Conservation (phyloP, 2,113 vertebrate genomes). For the Atractosteus spatula region DNA sequence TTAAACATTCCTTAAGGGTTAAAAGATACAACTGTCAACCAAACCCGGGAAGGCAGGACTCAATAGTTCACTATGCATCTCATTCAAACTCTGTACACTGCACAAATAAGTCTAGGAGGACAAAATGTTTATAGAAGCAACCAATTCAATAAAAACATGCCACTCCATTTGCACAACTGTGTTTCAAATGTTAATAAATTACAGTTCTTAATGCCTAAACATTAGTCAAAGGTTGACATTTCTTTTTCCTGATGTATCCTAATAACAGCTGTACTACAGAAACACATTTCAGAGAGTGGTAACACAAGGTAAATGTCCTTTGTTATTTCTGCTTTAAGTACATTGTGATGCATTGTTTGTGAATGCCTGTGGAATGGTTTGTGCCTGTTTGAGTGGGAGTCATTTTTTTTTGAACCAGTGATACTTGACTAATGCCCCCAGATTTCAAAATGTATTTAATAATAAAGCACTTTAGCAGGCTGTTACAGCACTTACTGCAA, state of each 20-base stretch:
- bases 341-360: no score
- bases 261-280: constrained; percentile 10
- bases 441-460: constrained; percentile 43
- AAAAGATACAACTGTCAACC: no score
- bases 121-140: neutral
- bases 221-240: neutral
- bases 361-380: no score
- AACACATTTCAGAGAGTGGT: neutral
- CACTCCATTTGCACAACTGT: neutral
- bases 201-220: neutral
- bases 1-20: no score
- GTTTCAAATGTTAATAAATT: neutral
- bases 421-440: constrained; percentile 13
- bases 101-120: neutral
- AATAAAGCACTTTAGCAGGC: constrained; percentile 43
- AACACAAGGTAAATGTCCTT: neutral
- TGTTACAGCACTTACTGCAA: constrained; percentile 32
- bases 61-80: no score
- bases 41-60: no score
- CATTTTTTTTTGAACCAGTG: neutral
- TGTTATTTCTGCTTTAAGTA: neutral
- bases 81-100: no score
- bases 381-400: neutral
- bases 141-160: neutral
- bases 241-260: constrained; percentile 26